Evolutionary conservation across 2,113 vertebrate species (phyloP).

Genomic region (Phasianus colchicus): DNA sequence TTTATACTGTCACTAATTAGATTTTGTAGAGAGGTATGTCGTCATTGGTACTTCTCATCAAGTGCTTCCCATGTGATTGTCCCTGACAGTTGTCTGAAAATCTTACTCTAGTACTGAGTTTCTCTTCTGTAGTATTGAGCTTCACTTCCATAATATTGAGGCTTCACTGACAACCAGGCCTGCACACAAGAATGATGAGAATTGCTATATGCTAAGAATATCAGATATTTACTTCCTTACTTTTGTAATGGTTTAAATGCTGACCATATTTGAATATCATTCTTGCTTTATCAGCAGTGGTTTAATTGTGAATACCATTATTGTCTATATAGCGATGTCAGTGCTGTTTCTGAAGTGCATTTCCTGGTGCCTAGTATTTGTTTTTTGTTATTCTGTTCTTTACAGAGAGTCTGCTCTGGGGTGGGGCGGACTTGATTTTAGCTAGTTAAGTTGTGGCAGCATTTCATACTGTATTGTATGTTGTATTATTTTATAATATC

Average conservation of each 20-base stretch:
- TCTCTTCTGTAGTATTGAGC: neutral
- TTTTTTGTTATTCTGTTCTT: neutral
- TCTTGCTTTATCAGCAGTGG: neutral
- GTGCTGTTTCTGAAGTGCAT: neutral
- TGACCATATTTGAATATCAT: neutral
- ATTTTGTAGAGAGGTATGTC: neutral
- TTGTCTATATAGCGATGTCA: fast-evolving
- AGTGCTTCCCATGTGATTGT: neutral
- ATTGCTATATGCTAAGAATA: neutral
- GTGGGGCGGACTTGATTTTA: neutral
- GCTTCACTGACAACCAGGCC: neutral
- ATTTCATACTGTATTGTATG: neutral
- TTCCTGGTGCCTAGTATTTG: neutral
- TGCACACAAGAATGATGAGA: neutral
- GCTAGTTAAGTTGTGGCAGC: neutral
- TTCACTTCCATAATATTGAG: neutral
- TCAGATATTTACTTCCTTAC: neutral
- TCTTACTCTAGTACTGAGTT: neutral
- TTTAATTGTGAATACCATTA: neutral
- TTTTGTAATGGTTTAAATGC: neutral
- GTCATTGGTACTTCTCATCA: neutral
- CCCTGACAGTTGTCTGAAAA: neutral
- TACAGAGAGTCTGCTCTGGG: neutral
- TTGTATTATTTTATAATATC: neutral
- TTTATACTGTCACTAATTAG: neutral